Evolutionary conservation across 2,888 invertebrate species (phyloP).

Genomic region (Molorchus minor): DNA sequence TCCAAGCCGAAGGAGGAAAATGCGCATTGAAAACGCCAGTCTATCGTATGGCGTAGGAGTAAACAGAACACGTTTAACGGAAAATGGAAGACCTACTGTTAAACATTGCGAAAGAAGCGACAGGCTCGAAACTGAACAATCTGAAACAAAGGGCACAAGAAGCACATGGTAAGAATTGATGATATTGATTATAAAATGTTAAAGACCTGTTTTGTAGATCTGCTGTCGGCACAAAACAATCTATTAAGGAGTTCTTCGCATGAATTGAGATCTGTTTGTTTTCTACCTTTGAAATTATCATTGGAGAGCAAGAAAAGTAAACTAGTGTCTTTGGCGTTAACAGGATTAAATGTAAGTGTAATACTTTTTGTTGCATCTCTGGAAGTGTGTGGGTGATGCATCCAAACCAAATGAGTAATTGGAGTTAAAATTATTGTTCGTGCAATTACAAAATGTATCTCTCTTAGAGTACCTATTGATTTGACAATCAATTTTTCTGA

Average conservation of each 20-base stretch:
- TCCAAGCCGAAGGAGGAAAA: conserved; percentile 31
- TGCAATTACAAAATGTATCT: no score
- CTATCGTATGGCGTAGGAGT: conserved; percentile 27
- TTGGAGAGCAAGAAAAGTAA: conserved; percentile 88
- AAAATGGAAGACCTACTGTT: conserved; percentile 87
- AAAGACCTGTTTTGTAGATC: conserved; percentile 67
- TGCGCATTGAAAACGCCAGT: conserved; percentile 36
- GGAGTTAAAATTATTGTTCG: no score
- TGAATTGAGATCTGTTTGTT: conserved; percentile 85
- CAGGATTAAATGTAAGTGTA: conserved; percentile 86
- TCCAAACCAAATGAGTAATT: no score
- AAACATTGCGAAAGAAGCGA: conserved; percentile 86
- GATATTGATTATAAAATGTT: not conserved
- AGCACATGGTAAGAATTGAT: conserved; percentile 76
- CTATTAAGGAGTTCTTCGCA: conserved; percentile 80
- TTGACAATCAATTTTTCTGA: no score
- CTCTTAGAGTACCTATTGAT: no score
- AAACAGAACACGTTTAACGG: conserved; percentile 17
- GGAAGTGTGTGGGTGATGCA: no score
- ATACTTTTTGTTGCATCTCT: not conserved
- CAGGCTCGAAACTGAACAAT: conserved; percentile 77
- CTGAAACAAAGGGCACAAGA: conserved; percentile 86
- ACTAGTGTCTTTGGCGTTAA: conserved; percentile 82
- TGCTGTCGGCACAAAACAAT: conserved; percentile 80
- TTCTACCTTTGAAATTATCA: conserved; percentile 85